Evolutionary conservation across 92 coral and sea anemone genomes (phyloP).

Genomic region (Actinernus sp.): DNA sequence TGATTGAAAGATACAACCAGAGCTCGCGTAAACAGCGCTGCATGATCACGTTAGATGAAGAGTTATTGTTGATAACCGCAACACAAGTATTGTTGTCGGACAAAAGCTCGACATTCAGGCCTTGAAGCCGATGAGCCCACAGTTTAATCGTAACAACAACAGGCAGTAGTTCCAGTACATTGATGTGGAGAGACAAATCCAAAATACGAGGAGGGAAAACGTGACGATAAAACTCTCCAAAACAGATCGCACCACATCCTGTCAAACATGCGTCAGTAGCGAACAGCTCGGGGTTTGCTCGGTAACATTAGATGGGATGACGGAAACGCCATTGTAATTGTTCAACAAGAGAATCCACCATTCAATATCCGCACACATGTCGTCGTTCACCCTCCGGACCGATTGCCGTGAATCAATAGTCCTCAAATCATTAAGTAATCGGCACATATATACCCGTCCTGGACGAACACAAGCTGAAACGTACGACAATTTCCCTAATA

Average conservation of each 20-base stretch:
- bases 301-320: slow-evolving; percentile 31
- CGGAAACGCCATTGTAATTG: slow-evolving; percentile 45
- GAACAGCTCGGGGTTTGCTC: slow-evolving; percentile 24
- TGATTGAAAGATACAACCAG: slow-evolving; percentile 25
- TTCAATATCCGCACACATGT: slow-evolving; percentile 31
- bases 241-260: slow-evolving; percentile 43
- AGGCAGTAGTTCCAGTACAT: slow-evolving; percentile 38
- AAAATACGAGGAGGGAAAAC: slow-evolving; percentile 36
- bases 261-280: slow-evolving; percentile 58
- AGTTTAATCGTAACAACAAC: slow-evolving; percentile 18
- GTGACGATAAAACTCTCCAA: slow-evolving; percentile 35
- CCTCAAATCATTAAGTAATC: slow-evolving; percentile 39
- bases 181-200: slow-evolving; percentile 26
- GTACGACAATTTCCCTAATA: slow-evolving; percentile 52
- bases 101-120: slow-evolving; percentile 36
- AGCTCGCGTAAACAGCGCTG: slow-evolving; percentile 50
- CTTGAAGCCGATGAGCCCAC: slow-evolving; percentile 28
- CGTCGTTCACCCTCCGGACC: neutral
- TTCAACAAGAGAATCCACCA: slow-evolving; percentile 45
- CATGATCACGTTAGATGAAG: slow-evolving; percentile 35
- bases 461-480: slow-evolving; percentile 63
- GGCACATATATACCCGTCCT: slow-evolving; percentile 48
- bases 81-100: slow-evolving; percentile 11
- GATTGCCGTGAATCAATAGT: neutral
- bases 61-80: slow-evolving; percentile 28